Evolutionary conservation across 2,797 vertebrate species (phyloP), one percentile per base, ranked within the genome.

Genomic region (Ambastaia sidthimunki): DNA sequence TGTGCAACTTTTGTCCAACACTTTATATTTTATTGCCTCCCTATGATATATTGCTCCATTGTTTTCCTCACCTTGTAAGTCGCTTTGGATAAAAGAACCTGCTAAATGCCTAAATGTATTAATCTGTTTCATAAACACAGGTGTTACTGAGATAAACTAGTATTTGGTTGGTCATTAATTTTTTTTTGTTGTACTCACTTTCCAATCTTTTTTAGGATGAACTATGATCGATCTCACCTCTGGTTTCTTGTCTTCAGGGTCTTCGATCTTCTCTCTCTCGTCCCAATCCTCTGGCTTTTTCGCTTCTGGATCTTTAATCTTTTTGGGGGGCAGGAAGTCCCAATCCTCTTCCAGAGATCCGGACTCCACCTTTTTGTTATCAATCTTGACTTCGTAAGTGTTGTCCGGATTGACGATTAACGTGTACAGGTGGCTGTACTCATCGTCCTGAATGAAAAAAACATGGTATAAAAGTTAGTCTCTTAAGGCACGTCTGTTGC

Each of bases 361-460:
- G 2, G 93, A 92, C 82, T 93, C 94, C 0, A 95, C 94, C 82
- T 94, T 94, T 83, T 96, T 92, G 75, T 96, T 96, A 89, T 96
- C 93, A 3, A 96, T 96, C 90, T 96, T 96, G 54, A 97, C 93
- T 82, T 94, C 94, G 10, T 96, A 96, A 2, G 94, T 96, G 90
- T 94, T 95, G 89, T 95, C 95, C 1, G 94, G 91, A 83, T 89
- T 90, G 87, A 97, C 89, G 0, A 96, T 87, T 82, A 97, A 88
- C 3, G 95, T 96, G 86, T 96, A 96, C 80, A 96, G 89, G 85
- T 96, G 94, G 72, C 84, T 93, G 88, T 94, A 94, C 84, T 96
- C 95, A 81, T 96, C 95, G 80, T 96, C 94, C 95, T 96, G 86
- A n/a, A 76, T 65, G 62, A 72, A 4, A 59, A 55, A 62, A 18